Evolutionary conservation across 2,888 invertebrate genomes (phyloP).

Genomic region (Loripinus fragilis): DNA sequence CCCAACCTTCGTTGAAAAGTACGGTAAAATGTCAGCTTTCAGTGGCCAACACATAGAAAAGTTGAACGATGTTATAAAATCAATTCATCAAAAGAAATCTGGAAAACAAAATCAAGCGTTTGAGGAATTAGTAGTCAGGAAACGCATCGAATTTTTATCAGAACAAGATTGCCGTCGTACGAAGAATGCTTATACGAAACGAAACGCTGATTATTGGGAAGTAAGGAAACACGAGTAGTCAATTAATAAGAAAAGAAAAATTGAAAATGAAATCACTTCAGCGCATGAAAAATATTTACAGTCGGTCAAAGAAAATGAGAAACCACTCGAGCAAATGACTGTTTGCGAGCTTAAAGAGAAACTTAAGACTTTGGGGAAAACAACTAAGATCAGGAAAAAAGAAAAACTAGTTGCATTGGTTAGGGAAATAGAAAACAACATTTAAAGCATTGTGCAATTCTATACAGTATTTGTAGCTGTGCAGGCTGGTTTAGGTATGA

Average conservation of each 20-base stretch:
- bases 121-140: conserved; percentile 10
- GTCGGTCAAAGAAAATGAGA: not conserved
- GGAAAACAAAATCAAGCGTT: conserved; percentile 7
- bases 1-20: not conserved
- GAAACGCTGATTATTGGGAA: not conserved
- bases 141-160: too few species aligned
- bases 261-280: not conserved
- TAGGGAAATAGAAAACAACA: not conserved
- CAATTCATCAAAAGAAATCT: conserved; percentile 9
- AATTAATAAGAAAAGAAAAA: not conserved
- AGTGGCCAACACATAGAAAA: conserved; percentile 22
- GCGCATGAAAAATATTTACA: not conserved
- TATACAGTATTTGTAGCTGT: too few species aligned
- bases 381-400: not conserved
- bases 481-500: too few species aligned
- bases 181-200: not conserved
- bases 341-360: not conserved
- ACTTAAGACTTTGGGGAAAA: not conserved
- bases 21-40: not conserved
- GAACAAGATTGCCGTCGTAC: not conserved
- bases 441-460: too few species aligned
- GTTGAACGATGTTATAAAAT: conserved; percentile 17
- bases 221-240: not conserved
- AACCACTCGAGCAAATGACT: conserved; percentile 3
- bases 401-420: conserved; percentile 12